phyloP scores from a whole-genome alignment of 2,888 invertebrate genomes.

The Acrobasis repandana region DNA sequence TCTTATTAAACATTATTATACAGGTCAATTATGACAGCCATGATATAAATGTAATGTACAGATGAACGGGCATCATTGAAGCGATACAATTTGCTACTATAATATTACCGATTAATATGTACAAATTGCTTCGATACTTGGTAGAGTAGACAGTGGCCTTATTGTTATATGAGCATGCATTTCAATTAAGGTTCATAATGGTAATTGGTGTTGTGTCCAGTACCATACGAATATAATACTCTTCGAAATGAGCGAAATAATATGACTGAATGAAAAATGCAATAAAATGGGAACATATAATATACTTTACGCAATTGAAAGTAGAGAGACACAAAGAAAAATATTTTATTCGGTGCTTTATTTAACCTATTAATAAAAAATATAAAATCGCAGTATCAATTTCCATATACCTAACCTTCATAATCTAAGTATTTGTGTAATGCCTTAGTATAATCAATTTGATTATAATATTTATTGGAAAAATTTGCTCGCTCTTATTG shows the following conservation, averaged over 20 bases:
- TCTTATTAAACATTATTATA: neutral
- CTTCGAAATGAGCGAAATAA: neutral
- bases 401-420: no score
- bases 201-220: constrained; percentile 53
- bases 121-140: constrained; percentile 45
- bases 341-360: no score
- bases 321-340: no score
- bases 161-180: constrained; percentile 57
- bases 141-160: constrained; percentile 39
- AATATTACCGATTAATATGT: constrained; percentile 43
- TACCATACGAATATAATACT: constrained; percentile 3
- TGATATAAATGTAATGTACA: neutral
- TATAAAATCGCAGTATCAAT: no score
- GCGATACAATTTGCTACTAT: constrained; percentile 36
- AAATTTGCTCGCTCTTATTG: no score
- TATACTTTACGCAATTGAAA: no score
- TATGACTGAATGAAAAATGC: neutral
- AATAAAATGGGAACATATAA: neutral
- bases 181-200: constrained; percentile 74
- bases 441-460: no score
- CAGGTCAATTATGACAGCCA: neutral
- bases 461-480: no score
- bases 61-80: constrained; percentile 12
- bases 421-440: no score
- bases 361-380: no score